phyloP scores from a whole-genome alignment of 2,113 vertebrate species.

The Cephalopterus ornatus region DNA sequence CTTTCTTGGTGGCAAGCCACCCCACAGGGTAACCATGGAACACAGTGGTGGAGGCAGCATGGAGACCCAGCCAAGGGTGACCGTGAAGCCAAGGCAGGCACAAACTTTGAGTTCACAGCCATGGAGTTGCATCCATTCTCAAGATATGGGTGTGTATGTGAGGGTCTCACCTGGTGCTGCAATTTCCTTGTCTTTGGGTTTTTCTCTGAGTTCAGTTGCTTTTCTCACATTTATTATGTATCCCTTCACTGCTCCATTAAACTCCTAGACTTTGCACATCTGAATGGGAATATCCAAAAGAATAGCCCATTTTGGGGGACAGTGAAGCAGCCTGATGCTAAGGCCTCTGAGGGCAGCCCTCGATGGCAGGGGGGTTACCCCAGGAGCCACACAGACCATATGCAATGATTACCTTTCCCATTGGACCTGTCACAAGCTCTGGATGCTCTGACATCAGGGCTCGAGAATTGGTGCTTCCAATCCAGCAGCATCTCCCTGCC shows the following conservation, averaged over 20 bases:
- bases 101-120: not conserved
- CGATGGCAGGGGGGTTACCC: not conserved
- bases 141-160: accelerated
- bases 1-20: not conserved
- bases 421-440: accelerated
- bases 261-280: not conserved
- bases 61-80: not conserved
- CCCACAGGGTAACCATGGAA: accelerated
- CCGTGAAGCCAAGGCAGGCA: not conserved
- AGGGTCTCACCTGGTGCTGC: not conserved
- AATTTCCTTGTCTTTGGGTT: not conserved
- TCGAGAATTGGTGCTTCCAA: accelerated
- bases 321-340: not conserved
- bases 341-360: not conserved
- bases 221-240: not conserved
- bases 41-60: not conserved
- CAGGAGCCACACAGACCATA: not conserved
- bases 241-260: not conserved
- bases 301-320: not conserved
- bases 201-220: not conserved
- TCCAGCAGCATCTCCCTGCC: not conserved
- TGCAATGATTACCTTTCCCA: not conserved
- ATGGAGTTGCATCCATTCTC: not conserved
- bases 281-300: not conserved
- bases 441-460: accelerated